Base-by-base conservation (phyloP, 2,797 vertebrate species). In the Austrolebias charrua region DNA sequence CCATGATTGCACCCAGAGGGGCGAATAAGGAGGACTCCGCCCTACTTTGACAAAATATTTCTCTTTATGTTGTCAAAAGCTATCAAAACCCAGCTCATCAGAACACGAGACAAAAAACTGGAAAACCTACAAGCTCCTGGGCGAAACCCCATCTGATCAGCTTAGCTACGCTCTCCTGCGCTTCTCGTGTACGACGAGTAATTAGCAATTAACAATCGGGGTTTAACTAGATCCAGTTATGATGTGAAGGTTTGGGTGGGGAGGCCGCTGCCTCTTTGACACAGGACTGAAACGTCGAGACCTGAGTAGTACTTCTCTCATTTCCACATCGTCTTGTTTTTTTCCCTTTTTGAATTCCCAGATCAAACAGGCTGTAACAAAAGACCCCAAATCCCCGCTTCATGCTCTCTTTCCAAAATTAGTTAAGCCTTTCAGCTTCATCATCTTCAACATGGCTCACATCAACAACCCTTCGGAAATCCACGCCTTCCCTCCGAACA, bases 361-460 rank as follows among this genome's bases (percentile, higher is more conserved):
- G 89, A 93, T 93, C 89, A 93, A 93, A 93, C 88, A 87, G 86
- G 78, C 78, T 72, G 80, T 73, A 90, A 92, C 88, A 91, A 92
- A 93, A 91, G 87, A 78, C 82, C 80, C 72, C 81, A 91, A 93
- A 91, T 91, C 87, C 86, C 84, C 78, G 80, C 82, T 73, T 79
- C 61, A 57, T 84, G 80, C 81, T 83, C 84, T 84, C 87, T 82
- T 90, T 92, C 87, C 89, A 88, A 92, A 93, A 93, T 92, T 89
- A 93, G 91, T 88, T 91, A 93, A 93, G 91, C 90, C 87, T 92
- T 89, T 93, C 89, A 89, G 88, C 86, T 89, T 90, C 90, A 89
- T 92, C 90, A 92, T 92, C 90, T 81, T 82, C 83, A 91, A 86
- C 85, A 87, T 76, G 86, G 86, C 86, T 90, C 71, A 72, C 80